Evolutionary conservation across 37 sponge, comb jelly and placozoan genomes (phyloP), one percentile per base, ranked within the genome.

Genomic region (Corticium candelabrum): DNA sequence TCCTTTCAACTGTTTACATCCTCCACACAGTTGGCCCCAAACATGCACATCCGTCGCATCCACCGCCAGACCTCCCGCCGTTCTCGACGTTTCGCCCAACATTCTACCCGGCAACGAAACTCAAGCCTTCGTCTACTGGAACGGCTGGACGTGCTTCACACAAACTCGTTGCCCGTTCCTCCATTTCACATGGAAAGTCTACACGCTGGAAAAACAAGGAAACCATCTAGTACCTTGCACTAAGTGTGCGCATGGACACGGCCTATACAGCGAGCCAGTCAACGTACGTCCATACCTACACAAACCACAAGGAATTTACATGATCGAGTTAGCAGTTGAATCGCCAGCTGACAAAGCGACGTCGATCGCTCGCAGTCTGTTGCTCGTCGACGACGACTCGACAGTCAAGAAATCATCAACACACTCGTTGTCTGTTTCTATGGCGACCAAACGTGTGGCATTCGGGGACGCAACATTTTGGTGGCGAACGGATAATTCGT

Each of bases 341-440:
- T 50, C 62, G 62, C n/a, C n/a, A n/a, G 21, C 62, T 11, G 21
- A 50, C 62, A 21, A 21, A 27, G 21, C 62, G 62, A 50, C 62
- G 62, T 27, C 62, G 15, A 21, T 50, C 62, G 62, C 62, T 11
- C 62, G 62, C 21, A 50, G 15, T 11, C 62, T 50, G 15, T 11
- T 50, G 11, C 62, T 50, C 62, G 62, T 21, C 62, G 62, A 50
- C 62, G 62, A 50, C 62, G 62, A 50, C 21, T 50, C 62, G 62
- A 11, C 15, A 11, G 62, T 50, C 62, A 21, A 50, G 15, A n/a
- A n/a, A n/a, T n/a, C n/a, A n/a, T n/a, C n/a, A n/a, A n/a, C n/a
- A n/a, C n/a, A n/a, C n/a, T n/a, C n/a, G n/a, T n/a, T n/a, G n/a
- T n/a, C n/a, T n/a, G n/a, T n/a, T n/a, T n/a, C n/a, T n/a, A n/a